Evolutionary conservation across 2,113 vertebrate genomes (phyloP), one percentile per base, ranked within the genome.

Genomic region (Larimichthys polyactis): DNA sequence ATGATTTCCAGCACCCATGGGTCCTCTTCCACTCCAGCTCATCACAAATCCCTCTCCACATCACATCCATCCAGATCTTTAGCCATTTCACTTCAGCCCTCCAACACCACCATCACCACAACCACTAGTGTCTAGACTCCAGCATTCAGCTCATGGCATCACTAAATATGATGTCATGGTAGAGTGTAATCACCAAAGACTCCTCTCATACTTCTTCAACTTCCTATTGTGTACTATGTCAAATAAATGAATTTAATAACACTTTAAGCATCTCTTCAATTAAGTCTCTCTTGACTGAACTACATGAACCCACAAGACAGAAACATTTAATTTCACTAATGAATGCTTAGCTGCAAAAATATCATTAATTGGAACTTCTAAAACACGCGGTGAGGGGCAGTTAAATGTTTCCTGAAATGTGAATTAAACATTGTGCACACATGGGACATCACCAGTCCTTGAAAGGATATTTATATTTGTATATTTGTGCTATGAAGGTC

Each of bases 401-500:
- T 62, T n/a, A 8, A 52, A 43, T 7, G 5, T 24, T 75, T 24
- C 15, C 27, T 51, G 44, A 19, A 66, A 46, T 46, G 44, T 46
- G 44, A 46, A 27, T 20, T 29, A 60, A 10, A 60, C 32, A 19
- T 5, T 9, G 10, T 68, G 15, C 16, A 4, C 29, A 43, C 9
- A 17, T 22, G 46, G 2, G 17, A 36, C 44, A 52, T 66, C 3
- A 6, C 8, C 49, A 55, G 51, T 57, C 22, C 74, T 57, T 48
- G 20, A 10, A 58, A 58, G 17, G 19, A 46, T 22, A 48, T 67
- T 10, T 3, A 46, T 71, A 20, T 44, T 19, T 69, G n/a, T 49
- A 48, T 55, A 58, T 60, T 40, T 71, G 20, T 62, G 69, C 48
- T 69, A n/a, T 69, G 22, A 68, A 79, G 71, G 43, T 58, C 40